Conservation (phyloP, 35 echinoderm and acorn worm species). For the Amphiura filiformis region DNA sequence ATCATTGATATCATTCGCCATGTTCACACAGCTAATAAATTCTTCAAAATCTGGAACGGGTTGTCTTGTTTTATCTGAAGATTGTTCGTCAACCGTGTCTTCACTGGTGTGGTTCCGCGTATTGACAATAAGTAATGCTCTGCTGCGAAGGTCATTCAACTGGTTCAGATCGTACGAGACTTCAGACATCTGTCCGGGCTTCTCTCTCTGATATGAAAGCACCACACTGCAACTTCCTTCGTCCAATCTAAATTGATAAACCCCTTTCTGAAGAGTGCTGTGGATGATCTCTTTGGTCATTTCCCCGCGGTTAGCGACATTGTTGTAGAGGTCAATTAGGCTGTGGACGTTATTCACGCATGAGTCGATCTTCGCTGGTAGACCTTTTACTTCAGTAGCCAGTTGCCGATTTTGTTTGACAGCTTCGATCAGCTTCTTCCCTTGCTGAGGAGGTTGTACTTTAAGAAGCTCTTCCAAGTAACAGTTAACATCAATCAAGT, state of each 20-base stretch:
- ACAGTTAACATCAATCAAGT: conserved; percentile 39
- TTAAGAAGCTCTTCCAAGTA: conserved; percentile 20
- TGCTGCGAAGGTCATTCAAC: conserved; percentile 29
- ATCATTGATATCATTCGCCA: conserved; percentile 26
- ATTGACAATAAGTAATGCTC: conserved; percentile 30
- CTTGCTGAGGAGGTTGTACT: not conserved
- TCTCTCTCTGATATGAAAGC: conserved; percentile 11
- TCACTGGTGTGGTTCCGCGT: too few relatives aligned
- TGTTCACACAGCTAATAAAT: conserved; percentile 16
- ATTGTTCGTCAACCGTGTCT: too few relatives aligned
- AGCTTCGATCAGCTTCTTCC: conserved; percentile 13
- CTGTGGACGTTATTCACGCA: conserved; percentile 25
- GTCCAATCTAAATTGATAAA: conserved; percentile 9
- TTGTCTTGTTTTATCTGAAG: not conserved
- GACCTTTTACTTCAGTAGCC: not conserved
- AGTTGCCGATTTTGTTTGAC: not conserved
- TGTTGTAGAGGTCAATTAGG: conserved; percentile 39
- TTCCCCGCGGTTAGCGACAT: conserved; percentile 40
- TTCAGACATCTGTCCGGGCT: too few relatives aligned
- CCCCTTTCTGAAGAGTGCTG: not conserved
- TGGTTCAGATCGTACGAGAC: not conserved
- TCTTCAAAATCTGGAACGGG: conserved; percentile 1
- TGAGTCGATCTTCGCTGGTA: conserved; percentile 3
- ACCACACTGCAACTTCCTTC: conserved; percentile 7
- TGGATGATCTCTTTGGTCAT: conserved; percentile 39